Conservation (phyloP, 1,140 invertebrate species). For the Drosophila yakuba region DNA sequence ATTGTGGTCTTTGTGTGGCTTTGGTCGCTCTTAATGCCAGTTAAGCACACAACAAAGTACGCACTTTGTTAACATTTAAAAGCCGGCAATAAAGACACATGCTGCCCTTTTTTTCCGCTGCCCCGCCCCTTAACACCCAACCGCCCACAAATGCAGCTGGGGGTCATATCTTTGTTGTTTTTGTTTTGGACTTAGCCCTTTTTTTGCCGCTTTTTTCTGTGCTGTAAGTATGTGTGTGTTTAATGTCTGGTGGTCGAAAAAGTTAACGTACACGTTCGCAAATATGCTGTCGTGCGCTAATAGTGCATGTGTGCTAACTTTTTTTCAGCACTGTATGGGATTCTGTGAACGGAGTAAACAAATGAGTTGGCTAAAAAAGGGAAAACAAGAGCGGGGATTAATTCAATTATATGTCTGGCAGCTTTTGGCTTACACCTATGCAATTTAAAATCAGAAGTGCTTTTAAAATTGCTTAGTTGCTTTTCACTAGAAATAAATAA, state of each 20-base stretch:
- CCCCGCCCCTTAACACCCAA: background rate
- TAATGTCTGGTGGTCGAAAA: conserved; percentile 36
- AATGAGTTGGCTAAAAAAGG: conserved; percentile 5
- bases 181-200: conserved; percentile 20
- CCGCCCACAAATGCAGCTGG: conserved; percentile 45
- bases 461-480: too few species aligned
- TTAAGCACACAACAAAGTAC: conserved; percentile 72
- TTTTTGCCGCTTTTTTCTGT: conserved; percentile 4
- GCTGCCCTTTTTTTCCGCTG: conserved; percentile 13
- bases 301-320: conserved; percentile 26
- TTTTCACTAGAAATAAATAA: too few species aligned
- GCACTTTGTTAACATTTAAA: conserved; percentile 74
- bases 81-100: conserved; percentile 62
- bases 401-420: conserved; percentile 19
- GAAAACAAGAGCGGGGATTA: conserved; percentile 5
- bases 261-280: conserved; percentile 19
- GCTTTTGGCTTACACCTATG: background rate
- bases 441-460: too few species aligned
- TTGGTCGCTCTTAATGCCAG: conserved; percentile 50
- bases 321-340: conserved; percentile 6
- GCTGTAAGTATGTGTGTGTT: conserved; percentile 10
- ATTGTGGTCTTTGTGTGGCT: conserved; percentile 19
- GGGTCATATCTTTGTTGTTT: conserved; percentile 22
- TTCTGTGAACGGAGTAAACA: conserved; percentile 6
- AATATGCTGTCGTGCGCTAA: conserved; percentile 33